Percentiles rank a stretch among this genome's conserved stretches.
Conservation (phyloP, 2,113 vertebrate genomes). For the Carlito syrichta region DNA sequence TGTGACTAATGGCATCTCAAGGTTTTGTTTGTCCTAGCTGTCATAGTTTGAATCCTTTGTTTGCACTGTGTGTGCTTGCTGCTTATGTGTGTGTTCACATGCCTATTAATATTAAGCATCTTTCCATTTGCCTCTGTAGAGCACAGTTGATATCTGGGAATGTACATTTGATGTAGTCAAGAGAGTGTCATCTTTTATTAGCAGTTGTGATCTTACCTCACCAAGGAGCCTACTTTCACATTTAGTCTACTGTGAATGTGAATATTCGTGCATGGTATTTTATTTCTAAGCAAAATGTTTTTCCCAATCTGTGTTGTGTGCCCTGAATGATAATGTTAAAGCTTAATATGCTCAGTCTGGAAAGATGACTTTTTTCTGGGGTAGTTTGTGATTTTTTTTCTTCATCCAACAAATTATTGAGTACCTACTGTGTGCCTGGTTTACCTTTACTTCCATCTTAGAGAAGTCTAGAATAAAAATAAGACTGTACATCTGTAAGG, state of each 20-base stretch:
- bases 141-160: neutral
- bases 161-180: neutral
- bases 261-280: neutral
- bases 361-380: neutral
- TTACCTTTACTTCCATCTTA: neutral
- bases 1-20: neutral
- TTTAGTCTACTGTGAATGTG: neutral
- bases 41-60: conserved; percentile 3
- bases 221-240: neutral
- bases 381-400: neutral
- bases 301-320: neutral
- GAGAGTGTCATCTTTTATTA: conserved; percentile 34
- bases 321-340: neutral
- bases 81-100: neutral
- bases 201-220: conserved; percentile 21
- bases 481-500: neutral
- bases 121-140: neutral
- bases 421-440: neutral
- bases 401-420: neutral
- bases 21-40: conserved; percentile 29
- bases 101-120: neutral
- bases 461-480: neutral
- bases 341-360: neutral
- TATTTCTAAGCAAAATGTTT: conserved; percentile 30
- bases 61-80: neutral